A percentile compares a stretch with the other conserved stretches of the same genome.
These are phyloP conservation scores for Porites rus DNA, from an alignment of 92 coral and sea anemone species.

Conservation along the genomic window DNA sequence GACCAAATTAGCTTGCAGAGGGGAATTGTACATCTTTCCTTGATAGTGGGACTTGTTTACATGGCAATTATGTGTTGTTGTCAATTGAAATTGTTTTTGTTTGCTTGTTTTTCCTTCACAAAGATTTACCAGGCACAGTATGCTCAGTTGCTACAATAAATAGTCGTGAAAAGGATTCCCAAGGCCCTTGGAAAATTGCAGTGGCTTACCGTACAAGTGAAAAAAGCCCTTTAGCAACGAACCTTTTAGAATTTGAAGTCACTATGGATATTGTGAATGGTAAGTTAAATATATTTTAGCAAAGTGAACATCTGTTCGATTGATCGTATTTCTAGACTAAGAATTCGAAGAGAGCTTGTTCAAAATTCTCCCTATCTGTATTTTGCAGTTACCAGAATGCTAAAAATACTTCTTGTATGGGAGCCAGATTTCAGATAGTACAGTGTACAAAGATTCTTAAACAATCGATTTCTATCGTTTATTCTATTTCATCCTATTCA, in stretches of 20 bases:
- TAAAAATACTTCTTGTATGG: too few relatives aligned
- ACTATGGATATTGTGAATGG: conserved; percentile 81
- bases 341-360: too few relatives aligned
- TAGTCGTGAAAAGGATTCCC: conserved; percentile 80
- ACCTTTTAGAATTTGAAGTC: conserved; percentile 90
- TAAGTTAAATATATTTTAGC: conserved; percentile 8
- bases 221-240: conserved; percentile 62
- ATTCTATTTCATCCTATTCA: too few relatives aligned
- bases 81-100: background rate
- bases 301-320: too few relatives aligned
- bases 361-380: too few relatives aligned
- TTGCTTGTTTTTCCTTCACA: background rate
- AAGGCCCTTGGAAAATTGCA: conserved; percentile 91
- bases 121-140: conserved; percentile 86
- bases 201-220: conserved; percentile 72
- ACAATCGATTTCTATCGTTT: too few relatives aligned
- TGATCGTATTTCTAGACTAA: too few relatives aligned
- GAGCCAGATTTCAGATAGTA: too few relatives aligned
- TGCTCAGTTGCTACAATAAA: conserved; percentile 78
- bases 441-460: too few relatives aligned
- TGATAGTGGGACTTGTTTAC: background rate
- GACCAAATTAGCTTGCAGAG: too few relatives aligned
- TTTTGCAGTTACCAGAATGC: too few relatives aligned
- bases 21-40: background rate
- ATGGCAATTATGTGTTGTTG: background rate